Base-by-base conservation (phyloP, 2,113 vertebrate genomes). In the Oryzias curvinotus region DNA sequence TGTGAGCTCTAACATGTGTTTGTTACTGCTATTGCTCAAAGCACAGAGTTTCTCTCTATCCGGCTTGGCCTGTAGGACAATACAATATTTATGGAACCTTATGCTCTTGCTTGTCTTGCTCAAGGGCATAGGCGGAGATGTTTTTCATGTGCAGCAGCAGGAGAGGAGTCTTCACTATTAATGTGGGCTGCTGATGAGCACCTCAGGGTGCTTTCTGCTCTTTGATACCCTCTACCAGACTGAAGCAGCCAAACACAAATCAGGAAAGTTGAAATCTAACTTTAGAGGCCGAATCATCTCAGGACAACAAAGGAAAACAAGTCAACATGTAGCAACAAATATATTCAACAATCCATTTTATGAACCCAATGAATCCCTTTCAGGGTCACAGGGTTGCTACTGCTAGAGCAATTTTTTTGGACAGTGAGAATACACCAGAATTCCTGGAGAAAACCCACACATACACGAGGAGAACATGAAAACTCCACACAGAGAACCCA, bases 81-180 rank as follows among this genome's bases (percentile, higher is more conserved):
- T 82, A 52, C 48, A 82, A 73, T 82, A 86, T 84, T 84, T 66
- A 86, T 84, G 23, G 52, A 71, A 55, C 77, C 77, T 76, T 78
- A 52, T 86, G 79, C 53, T 84, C 21, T 28, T 36, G 79, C 46
- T 68, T 25, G 21, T 52, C 36, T 62, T 75, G 73, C 81, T 80
- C 65, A 62, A 78, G 71, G 76, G 66, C 51, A 57, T 45, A 75
- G 52, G 53, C 30, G 2, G 57, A 61, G 49, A 52, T 73, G 73
- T 36, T 73, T 80, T 85, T 68, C 70, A 71, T 71, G 25, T 53
- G 26, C 30, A 26, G 66, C 58, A 61, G 58, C 47, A 52, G 46
- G 64, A 71, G 64, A 51, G 58, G 58, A 76, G 23, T 23, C 47
- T 63, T 53, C 19, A 13, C 74, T 75, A 77, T 82, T 78, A 63